phyloP scores from a whole-genome alignment of 2,113 vertebrate genomes.

The Labeo catla region DNA sequence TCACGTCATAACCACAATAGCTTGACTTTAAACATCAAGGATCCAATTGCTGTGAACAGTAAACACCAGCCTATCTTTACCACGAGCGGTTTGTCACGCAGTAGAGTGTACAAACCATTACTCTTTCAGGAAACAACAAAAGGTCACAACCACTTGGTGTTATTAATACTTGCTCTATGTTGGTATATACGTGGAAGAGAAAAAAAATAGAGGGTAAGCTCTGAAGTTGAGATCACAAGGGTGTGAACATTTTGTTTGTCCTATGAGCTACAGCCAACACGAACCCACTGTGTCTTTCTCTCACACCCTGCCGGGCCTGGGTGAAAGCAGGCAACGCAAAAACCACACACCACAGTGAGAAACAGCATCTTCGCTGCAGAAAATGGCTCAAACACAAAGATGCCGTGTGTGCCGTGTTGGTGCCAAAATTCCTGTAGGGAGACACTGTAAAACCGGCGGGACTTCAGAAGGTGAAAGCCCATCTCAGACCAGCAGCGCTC shows the following conservation, averaged over 20 bases:
- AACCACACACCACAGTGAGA: neutral
- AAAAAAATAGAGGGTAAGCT: neutral
- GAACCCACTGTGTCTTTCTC: neutral
- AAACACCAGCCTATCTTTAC: conserved; percentile 20
- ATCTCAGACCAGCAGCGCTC: conserved; percentile 7
- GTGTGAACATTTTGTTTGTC: conserved; percentile 1
- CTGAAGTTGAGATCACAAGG: neutral
- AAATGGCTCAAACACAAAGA: conserved; percentile 16
- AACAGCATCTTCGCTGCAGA: conserved; percentile 17
- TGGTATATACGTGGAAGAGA: neutral
- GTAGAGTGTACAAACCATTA: neutral
- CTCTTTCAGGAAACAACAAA: neutral
- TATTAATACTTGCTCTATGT: neutral
- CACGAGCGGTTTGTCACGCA: neutral
- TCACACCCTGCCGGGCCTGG: neutral
- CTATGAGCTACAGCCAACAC: neutral
- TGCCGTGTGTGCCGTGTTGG: neutral
- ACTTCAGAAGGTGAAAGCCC: conserved; percentile 40
- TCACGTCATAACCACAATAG: neutral
- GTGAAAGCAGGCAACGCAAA: conserved; percentile 4
- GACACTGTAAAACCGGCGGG: conserved; percentile 16
- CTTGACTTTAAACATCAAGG: neutral
- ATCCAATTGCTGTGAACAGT: neutral
- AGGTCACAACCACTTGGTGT: neutral
- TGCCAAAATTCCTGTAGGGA: conserved; percentile 15